These are phyloP conservation scores for Elachura formosa DNA, from an alignment of 2,113 vertebrate genomes.

Conservation along the genomic window DNA sequence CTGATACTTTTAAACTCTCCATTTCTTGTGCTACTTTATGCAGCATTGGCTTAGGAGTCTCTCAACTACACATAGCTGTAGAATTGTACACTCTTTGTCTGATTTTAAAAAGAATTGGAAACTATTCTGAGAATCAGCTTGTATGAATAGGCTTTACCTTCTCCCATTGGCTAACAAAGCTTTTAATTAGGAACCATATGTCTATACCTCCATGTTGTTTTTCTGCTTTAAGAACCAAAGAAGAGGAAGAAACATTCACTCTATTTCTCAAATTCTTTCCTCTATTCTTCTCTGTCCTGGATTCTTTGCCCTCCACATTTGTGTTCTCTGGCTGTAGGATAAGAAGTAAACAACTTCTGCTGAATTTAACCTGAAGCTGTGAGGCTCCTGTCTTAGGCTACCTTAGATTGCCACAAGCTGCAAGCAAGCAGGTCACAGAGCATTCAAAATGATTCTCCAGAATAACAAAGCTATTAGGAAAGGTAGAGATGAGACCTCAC, in stretches of 20 bases:
- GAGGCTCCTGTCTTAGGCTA: neutral
- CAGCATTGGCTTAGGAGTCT: neutral
- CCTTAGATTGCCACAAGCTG: neutral
- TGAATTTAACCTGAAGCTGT: neutral
- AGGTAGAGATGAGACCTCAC: neutral
- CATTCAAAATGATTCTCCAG: neutral
- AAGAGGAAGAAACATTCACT: neutral
- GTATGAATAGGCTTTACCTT: neutral
- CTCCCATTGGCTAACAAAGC: neutral
- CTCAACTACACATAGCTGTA: neutral
- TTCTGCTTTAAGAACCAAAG: neutral
- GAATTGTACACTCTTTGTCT: accelerated
- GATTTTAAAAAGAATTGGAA: neutral
- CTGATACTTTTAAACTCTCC: neutral
- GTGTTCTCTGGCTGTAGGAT: neutral
- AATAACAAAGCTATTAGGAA: neutral
- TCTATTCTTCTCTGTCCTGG: neutral
- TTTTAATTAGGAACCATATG: neutral
- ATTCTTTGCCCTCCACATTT: neutral
- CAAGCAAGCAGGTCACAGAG: neutral
- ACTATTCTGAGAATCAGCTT: neutral
- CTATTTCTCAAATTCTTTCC: neutral
- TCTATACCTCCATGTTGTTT: neutral
- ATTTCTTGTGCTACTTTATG: neutral
- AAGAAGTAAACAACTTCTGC: neutral